These are phyloP conservation scores for Saccostrea cuccullata DNA, from an alignment of 1,140 invertebrate species.

Conservation along the genomic window DNA sequence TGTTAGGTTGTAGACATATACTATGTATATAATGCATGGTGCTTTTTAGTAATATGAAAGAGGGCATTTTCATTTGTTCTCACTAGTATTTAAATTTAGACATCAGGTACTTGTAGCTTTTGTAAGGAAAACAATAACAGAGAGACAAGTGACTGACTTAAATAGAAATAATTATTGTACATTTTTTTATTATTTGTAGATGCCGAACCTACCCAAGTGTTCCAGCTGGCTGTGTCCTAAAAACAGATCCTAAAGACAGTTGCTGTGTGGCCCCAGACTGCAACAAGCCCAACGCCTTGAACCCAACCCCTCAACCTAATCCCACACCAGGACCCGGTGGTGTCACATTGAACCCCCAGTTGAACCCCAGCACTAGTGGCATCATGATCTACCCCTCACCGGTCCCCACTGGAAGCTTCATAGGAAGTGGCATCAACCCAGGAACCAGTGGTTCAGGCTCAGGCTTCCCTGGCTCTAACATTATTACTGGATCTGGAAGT, in stretches of 20 bases:
- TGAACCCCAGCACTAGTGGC: constrained; percentile 48
- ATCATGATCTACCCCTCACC: constrained; percentile 51
- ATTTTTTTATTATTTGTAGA: constrained; percentile 40
- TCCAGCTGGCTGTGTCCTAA: constrained; percentile 59
- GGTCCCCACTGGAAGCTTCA: constrained; percentile 50
- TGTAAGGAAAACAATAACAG: too few species aligned
- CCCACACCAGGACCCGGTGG: constrained; percentile 44
- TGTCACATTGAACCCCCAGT: constrained; percentile 33
- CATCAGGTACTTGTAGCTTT: too few species aligned
- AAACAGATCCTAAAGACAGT: constrained; percentile 63
- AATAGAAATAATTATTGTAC: background rate
- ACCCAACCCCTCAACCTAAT: constrained; percentile 43
- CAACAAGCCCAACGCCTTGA: constrained; percentile 47
- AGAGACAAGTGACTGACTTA: too few species aligned
- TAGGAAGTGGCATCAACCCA: constrained; percentile 47
- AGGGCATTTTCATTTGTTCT: too few species aligned
- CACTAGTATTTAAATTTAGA: too few species aligned
- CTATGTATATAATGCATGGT: too few species aligned
- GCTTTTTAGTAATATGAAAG: too few species aligned
- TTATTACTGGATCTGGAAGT: background rate
- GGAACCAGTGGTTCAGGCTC: constrained; percentile 56
- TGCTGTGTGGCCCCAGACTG: constrained; percentile 69
- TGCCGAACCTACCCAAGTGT: constrained; percentile 61
- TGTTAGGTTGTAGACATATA: too few species aligned
- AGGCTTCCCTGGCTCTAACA: constrained; percentile 35